phyloP scores from a whole-genome alignment of 1,140 invertebrate species.

The Lineus longissimus region DNA sequence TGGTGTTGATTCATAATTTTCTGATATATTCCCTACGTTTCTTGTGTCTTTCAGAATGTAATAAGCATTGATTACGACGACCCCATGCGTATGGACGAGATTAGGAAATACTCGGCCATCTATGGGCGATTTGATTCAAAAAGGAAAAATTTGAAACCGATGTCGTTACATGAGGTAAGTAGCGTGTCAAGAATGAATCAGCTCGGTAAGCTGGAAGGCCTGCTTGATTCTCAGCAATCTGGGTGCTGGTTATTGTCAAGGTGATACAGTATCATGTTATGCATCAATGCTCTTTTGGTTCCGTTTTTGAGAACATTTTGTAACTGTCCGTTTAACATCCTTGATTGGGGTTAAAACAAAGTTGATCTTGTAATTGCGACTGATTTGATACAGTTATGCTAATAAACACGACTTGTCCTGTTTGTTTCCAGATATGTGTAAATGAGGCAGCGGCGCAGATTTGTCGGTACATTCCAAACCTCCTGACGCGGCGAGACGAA shows the following conservation, averaged over 20 bases:
- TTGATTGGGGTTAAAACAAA: not conserved
- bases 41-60: conserved; percentile 4
- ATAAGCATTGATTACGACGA: conserved; percentile 14
- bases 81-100: conserved; percentile 72
- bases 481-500: conserved; percentile 88
- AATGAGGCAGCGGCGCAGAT: conserved; percentile 97
- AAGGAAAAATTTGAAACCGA: conserved; percentile 88
- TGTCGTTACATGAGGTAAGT: conserved; percentile 87
- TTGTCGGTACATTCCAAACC: conserved; percentile 80
- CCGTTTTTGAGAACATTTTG: conserved; percentile 1
- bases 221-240: not conserved
- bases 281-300: not conserved
- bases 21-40: no score
- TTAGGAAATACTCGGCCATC: conserved; percentile 92
- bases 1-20: no score
- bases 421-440: conserved; percentile 71
- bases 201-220: not conserved
- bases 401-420: not conserved
- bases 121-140: conserved; percentile 94
- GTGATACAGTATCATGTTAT: not conserved
- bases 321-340: not conserved
- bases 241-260: not conserved
- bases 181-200: not conserved
- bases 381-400: no score
- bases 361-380: not conserved